These are phyloP conservation scores for Noctua fimbriata DNA, from an alignment of 2,888 invertebrate genomes.

Conservation along the genomic window DNA sequence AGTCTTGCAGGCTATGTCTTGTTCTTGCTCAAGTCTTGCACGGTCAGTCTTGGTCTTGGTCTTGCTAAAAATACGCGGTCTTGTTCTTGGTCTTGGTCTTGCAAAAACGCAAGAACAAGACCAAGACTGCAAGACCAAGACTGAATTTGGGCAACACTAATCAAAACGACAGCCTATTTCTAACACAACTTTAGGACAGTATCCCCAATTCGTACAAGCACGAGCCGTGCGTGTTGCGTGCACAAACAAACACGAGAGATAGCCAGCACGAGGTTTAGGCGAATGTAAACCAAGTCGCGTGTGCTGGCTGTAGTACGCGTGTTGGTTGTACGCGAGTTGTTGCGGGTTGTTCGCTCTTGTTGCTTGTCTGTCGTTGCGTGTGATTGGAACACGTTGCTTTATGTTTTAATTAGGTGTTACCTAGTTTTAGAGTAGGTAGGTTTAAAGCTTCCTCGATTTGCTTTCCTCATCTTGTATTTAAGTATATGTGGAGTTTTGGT, in stretches of 20 bases:
- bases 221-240: conserved; percentile 73
- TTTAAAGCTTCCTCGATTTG: conserved; percentile 1
- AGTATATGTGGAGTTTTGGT: background rate
- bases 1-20: too few relatives aligned
- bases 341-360: conserved; percentile 50
- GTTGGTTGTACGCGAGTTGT: conserved; percentile 38
- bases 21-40: too few relatives aligned
- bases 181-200: conserved; percentile 17
- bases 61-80: too few relatives aligned
- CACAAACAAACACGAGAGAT: conserved; percentile 75
- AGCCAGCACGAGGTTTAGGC: conserved; percentile 70
- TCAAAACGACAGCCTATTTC: conserved; percentile 6
- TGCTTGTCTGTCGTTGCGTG: conserved; percentile 51
- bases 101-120: too few relatives aligned
- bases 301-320: conserved; percentile 47
- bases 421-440: conserved; percentile 1
- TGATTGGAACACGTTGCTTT: conserved; percentile 34
- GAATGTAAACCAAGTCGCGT: conserved; percentile 68
- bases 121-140: too few relatives aligned
- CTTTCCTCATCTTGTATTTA: background rate
- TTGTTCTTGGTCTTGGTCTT: too few relatives aligned
- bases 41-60: too few relatives aligned
- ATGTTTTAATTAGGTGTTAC: conserved; percentile 39
- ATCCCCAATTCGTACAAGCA: conserved; percentile 26
- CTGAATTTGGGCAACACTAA: too few relatives aligned